Percentiles rank a stretch among this genome's conserved stretches.
Conservation (phyloP, 2,888 invertebrate species). For the Nymphalis urticae region DNA sequence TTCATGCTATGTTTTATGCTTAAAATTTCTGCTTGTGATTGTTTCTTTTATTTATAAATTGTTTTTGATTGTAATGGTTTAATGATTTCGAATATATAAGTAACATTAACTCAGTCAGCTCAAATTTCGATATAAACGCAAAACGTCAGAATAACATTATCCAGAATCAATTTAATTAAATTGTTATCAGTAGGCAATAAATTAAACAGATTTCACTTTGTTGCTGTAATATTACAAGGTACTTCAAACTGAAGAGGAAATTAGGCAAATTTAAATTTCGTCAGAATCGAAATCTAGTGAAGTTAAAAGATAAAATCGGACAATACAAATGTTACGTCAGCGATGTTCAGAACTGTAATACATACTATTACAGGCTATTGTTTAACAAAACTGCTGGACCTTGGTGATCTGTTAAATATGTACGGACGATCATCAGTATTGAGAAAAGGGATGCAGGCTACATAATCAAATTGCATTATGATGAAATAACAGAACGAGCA, state of each 20-base stretch:
- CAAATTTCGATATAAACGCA: too few relatives aligned
- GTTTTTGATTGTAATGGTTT: too few relatives aligned
- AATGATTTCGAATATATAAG: too few relatives aligned
- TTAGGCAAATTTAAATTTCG: constrained; percentile 16
- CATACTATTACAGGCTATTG: constrained; percentile 63
- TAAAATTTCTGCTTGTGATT: too few relatives aligned
- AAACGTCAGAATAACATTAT: background rate
- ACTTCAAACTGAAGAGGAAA: background rate
- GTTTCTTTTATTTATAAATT: too few relatives aligned
- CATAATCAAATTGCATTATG: constrained; percentile 1
- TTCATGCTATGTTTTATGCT: too few relatives aligned
- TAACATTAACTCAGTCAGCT: too few relatives aligned
- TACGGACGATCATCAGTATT: background rate
- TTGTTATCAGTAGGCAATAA: too few relatives aligned
- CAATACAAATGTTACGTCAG: constrained; percentile 66
- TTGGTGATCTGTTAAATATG: constrained; percentile 54
- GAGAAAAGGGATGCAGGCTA: background rate
- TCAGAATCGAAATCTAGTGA: constrained; percentile 26
- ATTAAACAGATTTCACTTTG: too few relatives aligned
- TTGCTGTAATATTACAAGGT: constrained; percentile 1
- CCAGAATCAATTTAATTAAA: background rate
- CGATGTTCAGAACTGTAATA: constrained; percentile 64
- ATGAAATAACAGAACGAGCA: constrained; percentile 9
- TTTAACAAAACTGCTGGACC: constrained; percentile 63
- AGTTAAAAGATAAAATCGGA: constrained; percentile 56